Conservation (phyloP, 1,140 invertebrate genomes). For the Pomacea maculata region DNA sequence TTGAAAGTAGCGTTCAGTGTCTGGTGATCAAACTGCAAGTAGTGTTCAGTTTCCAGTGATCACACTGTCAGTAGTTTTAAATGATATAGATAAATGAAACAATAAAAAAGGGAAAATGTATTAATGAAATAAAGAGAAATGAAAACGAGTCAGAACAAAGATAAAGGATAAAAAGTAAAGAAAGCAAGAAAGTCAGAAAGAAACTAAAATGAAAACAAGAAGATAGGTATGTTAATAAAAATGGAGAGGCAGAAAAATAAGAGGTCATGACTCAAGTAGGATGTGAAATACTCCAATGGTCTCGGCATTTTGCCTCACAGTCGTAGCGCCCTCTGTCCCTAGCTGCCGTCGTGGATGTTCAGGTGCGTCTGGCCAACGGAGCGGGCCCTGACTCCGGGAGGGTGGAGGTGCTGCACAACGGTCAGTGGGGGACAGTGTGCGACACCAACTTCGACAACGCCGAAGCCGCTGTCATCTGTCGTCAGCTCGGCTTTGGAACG, state of each 20-base stretch:
- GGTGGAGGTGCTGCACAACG: conserved; percentile 77
- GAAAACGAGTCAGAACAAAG: neutral
- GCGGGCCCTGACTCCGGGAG: conserved; percentile 70
- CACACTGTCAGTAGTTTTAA: too few species aligned
- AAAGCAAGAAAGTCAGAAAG: too few species aligned
- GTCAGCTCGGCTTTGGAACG: conserved; percentile 70
- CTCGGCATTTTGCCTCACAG: too few species aligned
- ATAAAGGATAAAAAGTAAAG: too few species aligned
- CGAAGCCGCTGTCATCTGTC: conserved; percentile 76
- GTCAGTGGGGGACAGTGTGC: conserved; percentile 77
- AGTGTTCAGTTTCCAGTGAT: too few species aligned
- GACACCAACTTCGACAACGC: conserved; percentile 76
- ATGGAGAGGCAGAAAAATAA: too few species aligned
- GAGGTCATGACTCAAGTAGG: too few species aligned
- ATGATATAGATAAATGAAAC: neutral
- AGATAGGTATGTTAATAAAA: too few species aligned
- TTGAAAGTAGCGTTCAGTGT: too few species aligned
- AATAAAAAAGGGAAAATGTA: neutral
- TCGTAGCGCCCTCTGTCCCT: neutral
- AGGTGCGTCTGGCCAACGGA: conserved; percentile 10
- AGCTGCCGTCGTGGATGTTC: neutral
- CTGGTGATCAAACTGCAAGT: too few species aligned
- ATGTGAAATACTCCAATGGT: too few species aligned
- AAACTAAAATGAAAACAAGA: too few species aligned
- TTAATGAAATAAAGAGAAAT: neutral